A percentile compares a stretch with the other conserved stretches of the same genome.
These are phyloP conservation scores for Centrocercus urophasianus DNA, from an alignment of 2,113 vertebrate species.

Conservation along the genomic window DNA sequence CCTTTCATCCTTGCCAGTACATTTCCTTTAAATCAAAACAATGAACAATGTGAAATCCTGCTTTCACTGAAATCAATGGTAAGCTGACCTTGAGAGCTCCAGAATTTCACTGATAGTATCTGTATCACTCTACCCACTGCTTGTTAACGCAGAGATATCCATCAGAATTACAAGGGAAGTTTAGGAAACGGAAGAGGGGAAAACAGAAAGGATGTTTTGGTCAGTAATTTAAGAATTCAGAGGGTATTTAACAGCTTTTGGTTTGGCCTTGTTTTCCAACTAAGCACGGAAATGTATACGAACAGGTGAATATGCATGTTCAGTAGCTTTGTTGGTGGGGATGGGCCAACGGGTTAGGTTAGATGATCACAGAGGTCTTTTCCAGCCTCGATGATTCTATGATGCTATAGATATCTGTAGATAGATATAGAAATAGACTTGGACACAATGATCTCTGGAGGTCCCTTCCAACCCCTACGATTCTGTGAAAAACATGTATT, in stretches of 20 bases:
- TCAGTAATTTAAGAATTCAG: background rate
- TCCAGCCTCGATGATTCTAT: too few relatives aligned
- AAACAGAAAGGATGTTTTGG: background rate
- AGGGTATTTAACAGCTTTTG: background rate
- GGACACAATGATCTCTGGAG: too few relatives aligned
- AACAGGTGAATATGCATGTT: fast-evolving
- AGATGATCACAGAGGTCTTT: too few relatives aligned
- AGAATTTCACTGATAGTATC: background rate
- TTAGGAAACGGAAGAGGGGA: fast-evolving
- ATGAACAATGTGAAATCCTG: background rate
- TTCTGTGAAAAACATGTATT: too few relatives aligned
- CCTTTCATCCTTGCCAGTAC: background rate
- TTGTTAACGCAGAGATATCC: background rate
- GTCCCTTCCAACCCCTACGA: too few relatives aligned
- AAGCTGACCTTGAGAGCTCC: background rate
- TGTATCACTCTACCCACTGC: background rate
- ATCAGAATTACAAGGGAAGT: background rate
- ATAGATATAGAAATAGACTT: too few relatives aligned
- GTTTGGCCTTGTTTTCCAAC: background rate
- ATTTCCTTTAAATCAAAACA: background rate
- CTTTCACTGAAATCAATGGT: background rate
- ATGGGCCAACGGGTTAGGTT: too few relatives aligned
- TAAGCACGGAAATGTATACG: fast-evolving
- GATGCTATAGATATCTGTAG: too few relatives aligned
- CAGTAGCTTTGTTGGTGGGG: background rate